phyloP scores from a whole-genome alignment of 2,113 vertebrate species.

The Eupsittula cactorum region DNA sequence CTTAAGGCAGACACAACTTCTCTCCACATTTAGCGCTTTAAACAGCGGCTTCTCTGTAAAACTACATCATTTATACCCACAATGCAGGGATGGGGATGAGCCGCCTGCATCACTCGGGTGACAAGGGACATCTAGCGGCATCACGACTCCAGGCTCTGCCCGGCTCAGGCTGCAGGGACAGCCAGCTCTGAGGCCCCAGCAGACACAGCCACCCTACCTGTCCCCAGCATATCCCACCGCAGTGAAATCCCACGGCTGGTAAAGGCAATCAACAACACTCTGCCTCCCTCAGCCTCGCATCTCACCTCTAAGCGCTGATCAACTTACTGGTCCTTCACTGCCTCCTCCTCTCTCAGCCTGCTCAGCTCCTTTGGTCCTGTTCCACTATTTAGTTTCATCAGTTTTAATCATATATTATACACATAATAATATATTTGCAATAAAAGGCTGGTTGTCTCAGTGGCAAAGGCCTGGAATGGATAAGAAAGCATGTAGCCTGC shows the following conservation, averaged over 20 bases:
- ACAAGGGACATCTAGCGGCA: slow-evolving; percentile 61
- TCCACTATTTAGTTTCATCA: background rate
- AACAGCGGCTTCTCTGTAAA: background rate
- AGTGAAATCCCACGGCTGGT: background rate
- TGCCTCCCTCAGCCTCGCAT: background rate
- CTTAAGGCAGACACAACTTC: background rate
- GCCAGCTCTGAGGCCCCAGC: background rate
- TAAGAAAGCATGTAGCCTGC: background rate
- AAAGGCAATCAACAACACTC: fast-evolving
- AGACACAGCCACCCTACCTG: background rate
- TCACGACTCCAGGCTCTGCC: background rate
- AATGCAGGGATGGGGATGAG: background rate
- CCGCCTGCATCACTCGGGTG: background rate
- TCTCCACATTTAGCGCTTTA: background rate
- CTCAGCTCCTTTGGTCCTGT: background rate
- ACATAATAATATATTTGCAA: background rate
- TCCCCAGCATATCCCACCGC: fast-evolving
- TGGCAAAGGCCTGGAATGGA: background rate
- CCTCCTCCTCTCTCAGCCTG: background rate
- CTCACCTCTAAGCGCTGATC: fast-evolving
- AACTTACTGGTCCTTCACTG: fast-evolving
- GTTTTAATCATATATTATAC: background rate
- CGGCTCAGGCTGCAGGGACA: background rate
- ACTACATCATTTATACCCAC: fast-evolving
- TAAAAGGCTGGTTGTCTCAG: background rate